Conservation (phyloP, 92 coral and sea anemone genomes). For the Ricordea florida region DNA sequence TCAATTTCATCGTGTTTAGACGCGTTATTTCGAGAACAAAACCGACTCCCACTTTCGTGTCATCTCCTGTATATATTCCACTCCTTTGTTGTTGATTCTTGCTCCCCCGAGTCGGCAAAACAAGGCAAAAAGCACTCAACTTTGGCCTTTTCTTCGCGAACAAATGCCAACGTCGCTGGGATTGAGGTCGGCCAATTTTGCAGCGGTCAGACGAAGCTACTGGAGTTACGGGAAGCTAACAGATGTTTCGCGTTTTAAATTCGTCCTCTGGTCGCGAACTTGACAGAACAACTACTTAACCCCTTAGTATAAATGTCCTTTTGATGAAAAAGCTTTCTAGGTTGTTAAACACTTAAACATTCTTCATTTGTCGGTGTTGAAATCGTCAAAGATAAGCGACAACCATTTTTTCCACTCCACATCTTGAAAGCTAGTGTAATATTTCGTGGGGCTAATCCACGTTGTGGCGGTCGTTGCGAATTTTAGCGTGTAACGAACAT, state of each 20-base stretch:
- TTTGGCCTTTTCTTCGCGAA: conserved; percentile 38
- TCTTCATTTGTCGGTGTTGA: neutral
- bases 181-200: conserved; percentile 25
- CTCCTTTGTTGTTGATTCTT: conserved; percentile 49
- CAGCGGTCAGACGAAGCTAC: neutral
- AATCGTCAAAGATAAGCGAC: too few relatives aligned
- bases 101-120: conserved; percentile 37
- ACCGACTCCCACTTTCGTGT: conserved; percentile 37
- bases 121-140: conserved; percentile 38
- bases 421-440: too few relatives aligned
- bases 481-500: conserved; percentile 58
- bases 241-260: conserved; percentile 60
- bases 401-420: too few relatives aligned
- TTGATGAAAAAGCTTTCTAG: conserved; percentile 24
- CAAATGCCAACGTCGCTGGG: conserved; percentile 48
- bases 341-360: conserved; percentile 21
- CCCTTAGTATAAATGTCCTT: conserved; percentile 31
- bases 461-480: conserved; percentile 24
- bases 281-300: conserved; percentile 54
- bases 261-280: conserved; percentile 46
- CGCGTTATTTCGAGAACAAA: conserved; percentile 63
- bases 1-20: conserved; percentile 59
- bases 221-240: conserved; percentile 71
- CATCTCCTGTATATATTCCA: neutral
- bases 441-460: too few relatives aligned